Percentiles rank a stretch among this genome's conserved stretches.
Evolutionary conservation across 2,888 invertebrate species (phyloP).

Genomic region (Epistrophe grossulariae): DNA sequence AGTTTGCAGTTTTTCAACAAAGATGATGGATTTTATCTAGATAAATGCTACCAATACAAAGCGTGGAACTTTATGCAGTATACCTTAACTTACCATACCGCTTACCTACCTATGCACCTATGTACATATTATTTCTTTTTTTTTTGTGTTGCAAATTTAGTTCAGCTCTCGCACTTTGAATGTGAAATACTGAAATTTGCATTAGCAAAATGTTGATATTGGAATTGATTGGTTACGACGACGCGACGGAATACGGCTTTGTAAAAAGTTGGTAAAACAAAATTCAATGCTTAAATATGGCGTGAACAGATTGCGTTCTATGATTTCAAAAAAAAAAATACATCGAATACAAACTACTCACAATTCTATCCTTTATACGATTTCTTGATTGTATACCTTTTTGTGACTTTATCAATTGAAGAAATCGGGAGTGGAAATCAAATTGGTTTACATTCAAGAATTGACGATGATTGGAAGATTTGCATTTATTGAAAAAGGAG

Average conservation of each 20-base stretch:
- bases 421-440: slow-evolving; percentile 58
- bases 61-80: slow-evolving; percentile 51
- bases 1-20: slow-evolving; percentile 52
- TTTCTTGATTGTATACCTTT: slow-evolving; percentile 57
- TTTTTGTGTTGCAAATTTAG: slow-evolving; percentile 11
- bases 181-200: slow-evolving; percentile 73
- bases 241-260: neutral
- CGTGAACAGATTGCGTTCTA: slow-evolving; percentile 72
- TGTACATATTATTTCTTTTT: neutral
- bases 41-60: slow-evolving; percentile 69
- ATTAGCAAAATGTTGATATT: slow-evolving; percentile 66
- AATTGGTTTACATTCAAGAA: slow-evolving; percentile 53
- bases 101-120: too few relatives aligned
- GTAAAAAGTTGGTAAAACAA: slow-evolving; percentile 17
- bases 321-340: slow-evolving; percentile 33
- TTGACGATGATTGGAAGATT: slow-evolving; percentile 61
- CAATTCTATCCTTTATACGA: slow-evolving; percentile 42
- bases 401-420: slow-evolving; percentile 61
- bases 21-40: slow-evolving; percentile 73
- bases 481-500: slow-evolving; percentile 21
- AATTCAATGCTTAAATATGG: slow-evolving; percentile 63
- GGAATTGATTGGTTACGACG: slow-evolving; percentile 63
- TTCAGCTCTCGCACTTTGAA: slow-evolving; percentile 45
- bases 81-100: too few relatives aligned
- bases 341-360: neutral